Percentiles rank a stretch among this genome's conserved stretches.
Conservation (phyloP, 2,797 vertebrate species). For the Pyrrhura leucotis region DNA sequence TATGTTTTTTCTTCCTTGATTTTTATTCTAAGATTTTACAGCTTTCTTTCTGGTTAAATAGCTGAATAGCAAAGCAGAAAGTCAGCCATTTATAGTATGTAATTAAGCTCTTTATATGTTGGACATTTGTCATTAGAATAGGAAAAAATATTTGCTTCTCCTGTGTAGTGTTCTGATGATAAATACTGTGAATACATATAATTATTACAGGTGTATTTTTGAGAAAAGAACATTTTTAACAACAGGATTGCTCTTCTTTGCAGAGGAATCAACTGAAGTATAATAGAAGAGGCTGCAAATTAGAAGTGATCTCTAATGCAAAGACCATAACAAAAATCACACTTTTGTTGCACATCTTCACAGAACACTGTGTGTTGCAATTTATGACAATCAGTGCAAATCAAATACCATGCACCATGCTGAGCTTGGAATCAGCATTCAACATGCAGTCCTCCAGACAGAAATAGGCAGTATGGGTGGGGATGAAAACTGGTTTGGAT, state of each 20-base stretch:
- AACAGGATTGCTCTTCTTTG: neutral
- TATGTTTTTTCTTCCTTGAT: constrained; percentile 45
- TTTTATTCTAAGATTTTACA: constrained; percentile 58
- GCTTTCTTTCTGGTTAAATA: constrained; percentile 58
- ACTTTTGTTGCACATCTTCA: neutral
- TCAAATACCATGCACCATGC: neutral
- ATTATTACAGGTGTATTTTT: neutral
- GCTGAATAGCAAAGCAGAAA: constrained; percentile 68
- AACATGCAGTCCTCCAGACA: neutral
- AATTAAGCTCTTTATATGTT: constrained; percentile 73
- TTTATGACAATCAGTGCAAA: constrained; percentile 41
- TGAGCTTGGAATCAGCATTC: constrained; percentile 36
- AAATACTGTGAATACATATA: neutral
- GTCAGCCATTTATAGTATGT: constrained; percentile 51
- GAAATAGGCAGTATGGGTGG: neutral
- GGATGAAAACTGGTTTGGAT: neutral
- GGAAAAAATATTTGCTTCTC: constrained; percentile 30
- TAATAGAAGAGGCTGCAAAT: neutral
- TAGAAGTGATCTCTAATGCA: neutral
- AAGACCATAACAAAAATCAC: neutral
- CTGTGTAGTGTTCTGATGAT: neutral
- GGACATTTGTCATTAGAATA: constrained; percentile 55
- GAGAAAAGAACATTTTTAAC: neutral
- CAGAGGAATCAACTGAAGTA: neutral
- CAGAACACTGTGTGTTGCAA: neutral